Evolutionary conservation across 2,888 invertebrate species (phyloP).

Genomic region (Rotaria macrura): DNA sequence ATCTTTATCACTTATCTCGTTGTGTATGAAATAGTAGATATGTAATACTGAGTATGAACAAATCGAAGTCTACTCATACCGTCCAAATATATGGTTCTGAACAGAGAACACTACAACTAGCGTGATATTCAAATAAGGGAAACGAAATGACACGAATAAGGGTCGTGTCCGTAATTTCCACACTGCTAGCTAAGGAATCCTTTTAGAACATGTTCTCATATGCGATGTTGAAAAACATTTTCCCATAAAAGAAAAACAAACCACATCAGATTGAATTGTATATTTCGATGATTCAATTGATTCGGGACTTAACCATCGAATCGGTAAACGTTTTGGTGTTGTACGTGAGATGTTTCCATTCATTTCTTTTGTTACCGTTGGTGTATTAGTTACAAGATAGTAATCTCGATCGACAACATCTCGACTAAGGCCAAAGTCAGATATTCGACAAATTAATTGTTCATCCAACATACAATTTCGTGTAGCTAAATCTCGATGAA

Average conservation of each 20-base stretch:
- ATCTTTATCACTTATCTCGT: too few relatives aligned
- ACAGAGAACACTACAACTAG: too few relatives aligned
- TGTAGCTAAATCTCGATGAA: slow-evolving; percentile 55
- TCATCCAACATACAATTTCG: slow-evolving; percentile 55
- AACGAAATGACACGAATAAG: too few relatives aligned
- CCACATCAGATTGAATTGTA: slow-evolving; percentile 52
- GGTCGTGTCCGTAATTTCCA: too few relatives aligned
- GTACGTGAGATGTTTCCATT: slow-evolving; percentile 37
- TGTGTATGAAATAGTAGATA: too few relatives aligned
- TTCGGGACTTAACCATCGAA: slow-evolving; percentile 54
- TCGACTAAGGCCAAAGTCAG: slow-evolving; percentile 56
- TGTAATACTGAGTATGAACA: too few relatives aligned
- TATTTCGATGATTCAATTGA: slow-evolving; percentile 50
- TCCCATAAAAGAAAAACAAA: slow-evolving; percentile 37
- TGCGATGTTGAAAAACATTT: too few relatives aligned
- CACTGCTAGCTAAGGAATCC: too few relatives aligned
- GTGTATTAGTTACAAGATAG: slow-evolving; percentile 45
- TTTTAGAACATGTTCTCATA: too few relatives aligned
- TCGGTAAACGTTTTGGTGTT: slow-evolving; percentile 46
- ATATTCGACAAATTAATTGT: slow-evolving; percentile 51
- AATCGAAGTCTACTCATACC: too few relatives aligned
- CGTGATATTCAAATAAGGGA: too few relatives aligned
- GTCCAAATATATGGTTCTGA: too few relatives aligned
- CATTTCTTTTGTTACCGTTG: slow-evolving; percentile 43
- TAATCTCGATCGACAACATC: slow-evolving; percentile 54